Conservation (phyloP, 2,113 vertebrate species). For the Marcusenius ussheri region DNA sequence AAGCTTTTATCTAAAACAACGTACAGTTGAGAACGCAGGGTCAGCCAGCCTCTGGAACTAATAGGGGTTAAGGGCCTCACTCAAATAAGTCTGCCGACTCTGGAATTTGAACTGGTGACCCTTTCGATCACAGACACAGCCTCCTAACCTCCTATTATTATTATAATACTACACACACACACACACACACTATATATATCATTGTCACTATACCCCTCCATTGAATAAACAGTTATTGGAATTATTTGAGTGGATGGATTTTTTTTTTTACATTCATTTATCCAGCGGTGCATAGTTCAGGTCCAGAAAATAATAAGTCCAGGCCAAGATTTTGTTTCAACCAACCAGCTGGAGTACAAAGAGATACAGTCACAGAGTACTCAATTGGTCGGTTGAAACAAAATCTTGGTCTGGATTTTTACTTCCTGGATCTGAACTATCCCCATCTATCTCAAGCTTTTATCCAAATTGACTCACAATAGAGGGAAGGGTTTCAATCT, state of each 20-base stretch:
- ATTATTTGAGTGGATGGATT: neutral
- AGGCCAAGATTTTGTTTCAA: neutral
- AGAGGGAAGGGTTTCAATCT: neutral
- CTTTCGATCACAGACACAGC: neutral
- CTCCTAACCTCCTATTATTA: neutral
- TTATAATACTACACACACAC: neutral
- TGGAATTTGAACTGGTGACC: neutral
- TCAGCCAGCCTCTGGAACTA: neutral
- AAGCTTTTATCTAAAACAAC: neutral
- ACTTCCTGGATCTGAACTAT: neutral
- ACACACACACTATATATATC: neutral
- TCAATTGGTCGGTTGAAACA: neutral
- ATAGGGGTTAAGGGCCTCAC: neutral
- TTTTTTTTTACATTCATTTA: neutral
- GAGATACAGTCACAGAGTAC: neutral
- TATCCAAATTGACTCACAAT: neutral
- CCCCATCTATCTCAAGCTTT: neutral
- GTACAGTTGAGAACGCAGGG: neutral
- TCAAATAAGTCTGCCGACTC: neutral
- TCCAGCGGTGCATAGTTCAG: neutral
- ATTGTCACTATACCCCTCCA: neutral
- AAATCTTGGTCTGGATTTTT: neutral
- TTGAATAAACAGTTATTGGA: neutral
- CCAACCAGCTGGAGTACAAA: neutral
- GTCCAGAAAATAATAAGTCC: neutral